A percentile compares a stretch with the other conserved stretches of the same genome.
These are phyloP conservation scores for Trichonephila clavata DNA, from an alignment of 1,140 invertebrate genomes.

Conservation along the genomic window DNA sequence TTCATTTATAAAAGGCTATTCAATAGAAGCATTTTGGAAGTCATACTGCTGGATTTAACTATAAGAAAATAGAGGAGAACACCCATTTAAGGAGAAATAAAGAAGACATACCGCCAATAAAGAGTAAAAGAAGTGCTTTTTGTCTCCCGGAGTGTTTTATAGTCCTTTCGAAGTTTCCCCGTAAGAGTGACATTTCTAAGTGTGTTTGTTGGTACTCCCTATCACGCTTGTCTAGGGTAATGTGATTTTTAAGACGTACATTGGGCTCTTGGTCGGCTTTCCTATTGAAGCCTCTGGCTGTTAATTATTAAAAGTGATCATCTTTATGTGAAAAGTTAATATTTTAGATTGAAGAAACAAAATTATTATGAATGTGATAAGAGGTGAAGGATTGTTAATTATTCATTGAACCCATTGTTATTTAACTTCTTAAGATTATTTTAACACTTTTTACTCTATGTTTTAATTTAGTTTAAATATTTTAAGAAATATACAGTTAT, in stretches of 20 bases:
- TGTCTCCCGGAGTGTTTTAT: conserved; percentile 35
- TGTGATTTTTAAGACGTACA: not conserved
- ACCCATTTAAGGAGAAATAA: not conserved
- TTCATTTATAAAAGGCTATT: no score
- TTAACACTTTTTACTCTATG: no score
- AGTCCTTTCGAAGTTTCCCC: not conserved
- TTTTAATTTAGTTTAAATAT: no score
- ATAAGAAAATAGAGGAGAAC: not conserved
- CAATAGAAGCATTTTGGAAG: not conserved
- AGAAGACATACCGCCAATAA: not conserved
- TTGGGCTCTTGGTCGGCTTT: not conserved
- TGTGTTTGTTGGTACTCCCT: conserved; percentile 1
- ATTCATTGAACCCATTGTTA: no score
- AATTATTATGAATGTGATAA: no score
- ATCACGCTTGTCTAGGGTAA: not conserved
- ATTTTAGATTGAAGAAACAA: not conserved
- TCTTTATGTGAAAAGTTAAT: not conserved
- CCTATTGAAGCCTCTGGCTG: not conserved
- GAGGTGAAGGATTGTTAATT: no score
- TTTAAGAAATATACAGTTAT: no score
- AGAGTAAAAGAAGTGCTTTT: conserved; percentile 32
- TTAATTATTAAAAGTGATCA: no score
- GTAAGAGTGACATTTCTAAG: conserved; percentile 40
- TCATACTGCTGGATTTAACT: not conserved
- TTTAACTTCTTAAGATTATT: no score